Conservation (phyloP, 2,113 vertebrate genomes). For the Chamaea fasciata region DNA sequence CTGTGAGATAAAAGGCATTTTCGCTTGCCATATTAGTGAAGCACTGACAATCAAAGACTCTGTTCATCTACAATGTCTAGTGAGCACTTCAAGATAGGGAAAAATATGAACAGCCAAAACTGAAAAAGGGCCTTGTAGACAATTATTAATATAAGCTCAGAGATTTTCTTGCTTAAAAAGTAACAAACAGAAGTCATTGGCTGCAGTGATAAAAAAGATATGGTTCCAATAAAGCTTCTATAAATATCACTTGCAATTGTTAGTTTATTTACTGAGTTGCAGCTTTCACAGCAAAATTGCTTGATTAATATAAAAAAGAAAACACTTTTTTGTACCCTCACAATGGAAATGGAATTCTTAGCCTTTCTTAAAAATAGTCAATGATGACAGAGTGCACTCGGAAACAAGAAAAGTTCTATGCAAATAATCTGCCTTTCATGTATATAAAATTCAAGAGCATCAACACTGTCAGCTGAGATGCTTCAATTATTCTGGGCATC, state of each 20-base stretch:
- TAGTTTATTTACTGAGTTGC: background rate
- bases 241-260: background rate
- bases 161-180: background rate
- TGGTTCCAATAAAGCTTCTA: background rate
- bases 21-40: background rate
- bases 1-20: conserved; percentile 9
- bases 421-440: background rate
- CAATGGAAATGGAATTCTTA: background rate
- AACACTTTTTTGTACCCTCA: background rate
- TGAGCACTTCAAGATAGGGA: background rate
- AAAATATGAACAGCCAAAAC: background rate
- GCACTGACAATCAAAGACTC: background rate
- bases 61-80: background rate
- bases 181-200: background rate
- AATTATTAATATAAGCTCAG: background rate
- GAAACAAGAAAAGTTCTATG: background rate
- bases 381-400: background rate
- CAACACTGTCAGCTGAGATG: background rate
- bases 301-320: background rate
- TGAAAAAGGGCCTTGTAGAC: background rate
- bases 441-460: background rate
- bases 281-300: background rate
- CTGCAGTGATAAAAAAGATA: background rate
- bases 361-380: background rate
- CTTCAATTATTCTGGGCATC: background rate